Evolutionary conservation across 2,797 vertebrate genomes (phyloP).

Genomic region (Scolopax bukidnonensis): DNA sequence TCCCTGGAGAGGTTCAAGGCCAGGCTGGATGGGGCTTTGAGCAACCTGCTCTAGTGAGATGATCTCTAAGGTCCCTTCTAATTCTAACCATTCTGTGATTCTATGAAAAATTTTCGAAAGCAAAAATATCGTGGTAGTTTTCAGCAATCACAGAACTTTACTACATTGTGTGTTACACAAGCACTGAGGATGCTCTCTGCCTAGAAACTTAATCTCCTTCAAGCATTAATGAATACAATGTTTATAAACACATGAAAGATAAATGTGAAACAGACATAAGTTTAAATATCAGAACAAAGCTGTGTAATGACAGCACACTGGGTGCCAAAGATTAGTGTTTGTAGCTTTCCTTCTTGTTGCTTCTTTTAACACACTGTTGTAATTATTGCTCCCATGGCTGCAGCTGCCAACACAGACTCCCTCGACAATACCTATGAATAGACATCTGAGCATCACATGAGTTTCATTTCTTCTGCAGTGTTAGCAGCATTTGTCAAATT

Average conservation of each 20-base stretch:
- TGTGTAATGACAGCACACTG: neutral
- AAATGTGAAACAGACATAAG: neutral
- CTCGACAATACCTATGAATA: neutral
- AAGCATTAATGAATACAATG: neutral
- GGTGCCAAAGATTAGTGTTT: neutral
- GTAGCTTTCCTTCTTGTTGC: neutral
- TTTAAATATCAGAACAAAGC: slow-evolving; percentile 14
- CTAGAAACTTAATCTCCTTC: neutral
- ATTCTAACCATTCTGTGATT: too few species aligned
- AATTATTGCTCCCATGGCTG: slow-evolving; percentile 1
- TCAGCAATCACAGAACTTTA: neutral
- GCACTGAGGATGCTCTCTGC: neutral
- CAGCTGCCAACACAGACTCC: slow-evolving; percentile 1
- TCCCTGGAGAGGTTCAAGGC: too few species aligned
- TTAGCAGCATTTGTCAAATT: neutral
- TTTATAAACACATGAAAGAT: slow-evolving; percentile 19
- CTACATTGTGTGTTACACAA: neutral
- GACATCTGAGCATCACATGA: neutral
- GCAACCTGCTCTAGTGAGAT: too few species aligned
- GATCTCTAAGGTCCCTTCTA: too few species aligned
- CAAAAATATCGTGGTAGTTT: neutral
- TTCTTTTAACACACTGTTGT: neutral
- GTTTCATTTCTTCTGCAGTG: neutral
- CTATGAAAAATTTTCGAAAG: neutral
- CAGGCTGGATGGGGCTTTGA: too few species aligned